Conservation (phyloP, 2,113 vertebrate species). For the Zingel zingel region DNA sequence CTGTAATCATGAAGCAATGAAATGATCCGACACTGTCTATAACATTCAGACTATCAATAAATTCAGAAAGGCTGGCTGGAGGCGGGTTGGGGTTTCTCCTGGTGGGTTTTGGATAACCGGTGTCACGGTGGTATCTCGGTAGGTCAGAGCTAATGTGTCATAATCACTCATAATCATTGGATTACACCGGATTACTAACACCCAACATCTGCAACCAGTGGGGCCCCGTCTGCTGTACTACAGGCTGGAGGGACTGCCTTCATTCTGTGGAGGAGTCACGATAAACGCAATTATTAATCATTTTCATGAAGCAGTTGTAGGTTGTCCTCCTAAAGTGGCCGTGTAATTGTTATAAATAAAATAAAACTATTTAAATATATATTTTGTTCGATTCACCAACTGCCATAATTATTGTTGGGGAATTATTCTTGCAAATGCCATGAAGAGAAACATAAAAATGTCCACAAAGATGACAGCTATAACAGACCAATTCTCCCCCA, state of each 20-base stretch:
- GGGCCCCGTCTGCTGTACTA: constrained; percentile 45
- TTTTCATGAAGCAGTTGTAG: constrained; percentile 21
- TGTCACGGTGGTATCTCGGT: constrained; percentile 52
- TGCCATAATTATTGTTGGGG: background rate
- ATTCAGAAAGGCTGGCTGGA: constrained; percentile 27
- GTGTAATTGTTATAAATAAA: background rate
- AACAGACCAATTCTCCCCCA: constrained; percentile 80
- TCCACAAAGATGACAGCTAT: constrained; percentile 78
- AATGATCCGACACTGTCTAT: constrained; percentile 18
- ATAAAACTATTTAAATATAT: constrained; percentile 1
- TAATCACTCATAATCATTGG: constrained; percentile 74
- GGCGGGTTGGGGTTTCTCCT: background rate
- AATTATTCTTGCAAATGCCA: constrained; percentile 39
- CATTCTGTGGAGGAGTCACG: constrained; percentile 23
- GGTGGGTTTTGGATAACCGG: constrained; percentile 43
- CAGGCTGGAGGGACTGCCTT: constrained; percentile 23
- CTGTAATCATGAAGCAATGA: constrained; percentile 27
- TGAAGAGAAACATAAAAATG: constrained; percentile 72
- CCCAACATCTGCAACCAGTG: constrained; percentile 63
- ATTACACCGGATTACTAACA: constrained; percentile 79
- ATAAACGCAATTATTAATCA: constrained; percentile 29
- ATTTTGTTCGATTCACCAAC: background rate
- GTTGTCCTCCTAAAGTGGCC: background rate
- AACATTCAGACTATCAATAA: constrained; percentile 38
- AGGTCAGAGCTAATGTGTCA: constrained; percentile 69